Evolutionary conservation across 2,113 vertebrate genomes (phyloP), one percentile per base, ranked within the genome.

Genomic region (Porphyrio hochstetteri): DNA sequence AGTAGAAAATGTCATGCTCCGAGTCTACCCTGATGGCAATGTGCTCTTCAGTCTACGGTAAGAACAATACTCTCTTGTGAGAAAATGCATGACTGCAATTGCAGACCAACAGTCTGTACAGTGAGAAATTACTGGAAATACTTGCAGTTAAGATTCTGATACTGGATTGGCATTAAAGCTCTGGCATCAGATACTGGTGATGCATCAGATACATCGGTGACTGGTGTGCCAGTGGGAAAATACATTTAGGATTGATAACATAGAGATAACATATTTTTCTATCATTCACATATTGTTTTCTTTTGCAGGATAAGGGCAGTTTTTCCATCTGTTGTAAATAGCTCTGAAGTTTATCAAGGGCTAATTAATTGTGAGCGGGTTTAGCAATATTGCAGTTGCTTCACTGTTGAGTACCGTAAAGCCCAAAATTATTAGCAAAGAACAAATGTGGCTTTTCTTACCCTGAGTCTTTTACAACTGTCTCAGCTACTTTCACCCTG

Each of bases 21-120:
- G 98, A 35, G 98, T 99, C 2, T 98, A 98, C 88, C 98, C 99
- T 0, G 98, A 99, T 70, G 99, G 99, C 48, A 99, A 98, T 2
- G 98, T 99, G 88, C 99, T 99, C 69, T 99, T 99, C 97, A 99
- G 98, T 38, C 98, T 99, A 97, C 98, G 99, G 99, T 99, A 96
- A 90, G 93, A 68, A 74, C 31, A 44, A 24, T 16, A 9, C 3
- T 31, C 5, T 52, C 38, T 28, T 18, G 13, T 61, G 40, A 76
- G 35, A 46, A 57, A 91, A 74, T 78, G n/a, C 17, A 16, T 12
- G 21, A 24, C 53, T 80, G 28, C 52, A 61, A 3, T 19, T 69
- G 48, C 21, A 28, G 55, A 35, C 11, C 48, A n/a, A 11, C 27
- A 59, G 16, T 56, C 31, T 60, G 53, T 33, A 36, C 27, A 36